Conservation (phyloP, 1,140 invertebrate genomes). For the Anthonomus grandis region DNA sequence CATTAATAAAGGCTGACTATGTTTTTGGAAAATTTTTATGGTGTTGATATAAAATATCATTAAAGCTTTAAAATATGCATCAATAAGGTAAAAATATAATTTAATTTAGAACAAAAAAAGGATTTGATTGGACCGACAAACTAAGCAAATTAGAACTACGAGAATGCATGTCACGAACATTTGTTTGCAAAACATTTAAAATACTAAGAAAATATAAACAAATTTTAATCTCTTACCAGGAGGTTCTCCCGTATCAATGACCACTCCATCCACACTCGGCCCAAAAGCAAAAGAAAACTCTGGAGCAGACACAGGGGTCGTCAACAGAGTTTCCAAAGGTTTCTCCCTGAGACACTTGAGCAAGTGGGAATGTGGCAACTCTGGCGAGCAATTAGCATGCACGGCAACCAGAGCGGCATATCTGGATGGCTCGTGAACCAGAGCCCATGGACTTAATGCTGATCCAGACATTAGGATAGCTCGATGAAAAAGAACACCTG, state of each 20-base stretch:
- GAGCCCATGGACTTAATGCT: conserved; percentile 88
- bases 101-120: no score
- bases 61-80: no score
- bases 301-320: conserved; percentile 72
- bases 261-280: conserved; percentile 87
- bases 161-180: no score
- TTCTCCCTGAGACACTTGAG: conserved; percentile 80
- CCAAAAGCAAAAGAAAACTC: conserved; percentile 86
- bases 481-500: conserved; percentile 87
- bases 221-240: conserved; percentile 47
- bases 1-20: no score
- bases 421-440: conserved; percentile 81
- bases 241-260: conserved; percentile 72
- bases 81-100: no score
- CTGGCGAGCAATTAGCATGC: conserved; percentile 82
- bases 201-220: background rate
- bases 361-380: conserved; percentile 66
- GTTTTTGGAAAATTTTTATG: no score
- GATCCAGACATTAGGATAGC: conserved; percentile 94
- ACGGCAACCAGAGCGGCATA: conserved; percentile 83
- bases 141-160: no score
- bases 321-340: conserved; percentile 68
- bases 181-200: background rate
- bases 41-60: no score
- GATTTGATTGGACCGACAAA: no score